Conservation (phyloP, 2,797 vertebrate species). For the Gambusia yucatana region DNA sequence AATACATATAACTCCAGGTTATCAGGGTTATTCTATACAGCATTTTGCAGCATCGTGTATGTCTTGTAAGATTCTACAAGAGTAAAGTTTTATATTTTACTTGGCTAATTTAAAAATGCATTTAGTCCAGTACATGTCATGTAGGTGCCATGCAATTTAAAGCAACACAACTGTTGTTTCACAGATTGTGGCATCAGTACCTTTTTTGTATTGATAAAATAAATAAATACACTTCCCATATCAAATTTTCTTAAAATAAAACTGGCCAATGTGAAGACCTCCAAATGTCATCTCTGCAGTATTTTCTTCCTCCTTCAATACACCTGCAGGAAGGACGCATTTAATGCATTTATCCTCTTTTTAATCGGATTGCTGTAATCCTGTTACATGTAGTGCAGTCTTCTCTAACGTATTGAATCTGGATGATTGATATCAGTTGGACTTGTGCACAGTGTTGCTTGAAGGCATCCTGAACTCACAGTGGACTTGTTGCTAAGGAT, state of each 20-base stretch:
- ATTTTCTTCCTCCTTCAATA: constrained; percentile 1
- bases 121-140: background rate
- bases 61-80: background rate
- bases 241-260: background rate
- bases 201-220: background rate
- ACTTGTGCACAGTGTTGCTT: constrained; percentile 42
- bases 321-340: background rate
- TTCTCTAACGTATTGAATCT: constrained; percentile 22
- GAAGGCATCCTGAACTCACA: constrained; percentile 47
- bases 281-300: background rate
- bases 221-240: background rate
- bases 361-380: constrained; percentile 58
- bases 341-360: constrained; percentile 27
- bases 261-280: background rate
- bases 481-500: constrained; percentile 46
- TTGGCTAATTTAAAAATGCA: background rate
- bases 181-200: background rate
- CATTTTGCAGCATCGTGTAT: background rate
- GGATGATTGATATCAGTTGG: constrained; percentile 45
- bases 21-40: background rate
- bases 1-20: background rate
- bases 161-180: background rate
- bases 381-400: constrained; percentile 25
- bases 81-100: background rate
- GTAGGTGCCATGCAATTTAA: background rate